These are phyloP conservation scores for Rhabdornis inornatus DNA, from an alignment of 2,113 vertebrate genomes.

Conservation along the genomic window DNA sequence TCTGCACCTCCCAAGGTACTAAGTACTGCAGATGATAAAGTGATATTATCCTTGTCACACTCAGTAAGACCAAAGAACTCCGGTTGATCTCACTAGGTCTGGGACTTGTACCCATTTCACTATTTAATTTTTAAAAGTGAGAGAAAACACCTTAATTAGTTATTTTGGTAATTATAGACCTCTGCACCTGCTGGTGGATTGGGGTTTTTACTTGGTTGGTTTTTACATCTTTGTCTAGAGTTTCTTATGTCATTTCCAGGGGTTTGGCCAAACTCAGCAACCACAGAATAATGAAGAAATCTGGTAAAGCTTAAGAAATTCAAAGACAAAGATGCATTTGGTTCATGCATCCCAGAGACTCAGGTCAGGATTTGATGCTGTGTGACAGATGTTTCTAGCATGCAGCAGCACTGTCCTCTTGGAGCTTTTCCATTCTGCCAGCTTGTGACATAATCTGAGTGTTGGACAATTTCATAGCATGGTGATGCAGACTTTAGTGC, in stretches of 20 bases:
- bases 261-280: background rate
- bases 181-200: background rate
- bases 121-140: background rate
- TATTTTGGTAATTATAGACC: background rate
- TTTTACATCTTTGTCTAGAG: background rate
- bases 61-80: background rate
- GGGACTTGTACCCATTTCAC: background rate
- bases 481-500: background rate
- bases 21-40: background rate
- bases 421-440: background rate
- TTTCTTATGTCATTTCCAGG: background rate
- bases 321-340: background rate
- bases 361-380: background rate
- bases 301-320: background rate
- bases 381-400: background rate
- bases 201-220: background rate
- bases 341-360: background rate
- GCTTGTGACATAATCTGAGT: background rate
- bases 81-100: background rate
- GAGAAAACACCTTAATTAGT: background rate
- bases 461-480: background rate
- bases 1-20: background rate
- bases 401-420: background rate
- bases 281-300: background rate
- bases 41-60: background rate